Evolutionary conservation across 2,888 invertebrate species (phyloP), one percentile per base, ranked within the genome.

Genomic region (Clitarchus hookeri): DNA sequence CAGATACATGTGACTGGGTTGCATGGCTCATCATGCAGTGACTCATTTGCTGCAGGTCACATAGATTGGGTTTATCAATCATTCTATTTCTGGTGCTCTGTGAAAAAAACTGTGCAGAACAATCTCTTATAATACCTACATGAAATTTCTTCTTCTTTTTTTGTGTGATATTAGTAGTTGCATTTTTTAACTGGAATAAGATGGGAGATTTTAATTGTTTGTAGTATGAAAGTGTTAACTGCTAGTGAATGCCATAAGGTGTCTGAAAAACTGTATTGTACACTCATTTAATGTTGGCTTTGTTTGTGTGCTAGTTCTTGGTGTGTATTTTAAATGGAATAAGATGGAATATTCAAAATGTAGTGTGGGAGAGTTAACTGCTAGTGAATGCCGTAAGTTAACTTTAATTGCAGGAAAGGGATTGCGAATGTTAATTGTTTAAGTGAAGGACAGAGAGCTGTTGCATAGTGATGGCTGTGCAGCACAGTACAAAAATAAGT

Each of bases 401-500:
- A 78, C 78, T 78, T 78, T 78, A 78, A 26, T 78, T 8, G 78
- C 6, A 23, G 78, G 26, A 78, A 78, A 78, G 78, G 78, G n/a
- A 78, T 78, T 78, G 78, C 2, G n/a, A 78, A 1, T 78, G 78
- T 78, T 78, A 4, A 1, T 23, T 78, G 78, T 78, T 78, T 78
- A 78, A 78, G 78, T n/a, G n/a, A n/a, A n/a, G n/a, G n/a, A 48
- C 48, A 48, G 48, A 48, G 48, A 48, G 6, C 6, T 12, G 12
- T 48, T 48, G 12, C 48, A 48, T 48, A 48, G 8, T 48, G 48
- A 48, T 48, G 78, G n/a, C 78, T 78, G 78, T 78, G 78, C 78
- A 78, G 78, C 78, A 78, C 78, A 78, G 78, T 78, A 78, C 19
- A 78, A 78, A 78, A 78, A 78, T 78, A 78, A 78, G n/a, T n/a